Evolutionary conservation across 2,113 vertebrate genomes (phyloP), one percentile per base, ranked within the genome.

Genomic region (Setophaga petechia): DNA sequence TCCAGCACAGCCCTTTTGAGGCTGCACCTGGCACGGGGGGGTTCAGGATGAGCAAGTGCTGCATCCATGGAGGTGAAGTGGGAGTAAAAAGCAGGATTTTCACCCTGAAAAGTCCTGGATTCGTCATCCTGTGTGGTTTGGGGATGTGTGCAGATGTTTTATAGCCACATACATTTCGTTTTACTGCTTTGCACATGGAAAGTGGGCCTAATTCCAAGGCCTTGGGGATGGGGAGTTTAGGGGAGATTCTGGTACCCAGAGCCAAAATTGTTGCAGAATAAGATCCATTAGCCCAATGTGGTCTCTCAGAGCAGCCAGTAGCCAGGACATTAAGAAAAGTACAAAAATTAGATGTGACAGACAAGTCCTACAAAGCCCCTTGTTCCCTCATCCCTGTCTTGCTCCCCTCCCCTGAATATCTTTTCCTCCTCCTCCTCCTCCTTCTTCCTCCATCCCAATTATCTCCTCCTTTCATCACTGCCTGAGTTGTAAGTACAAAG

Each of bases 391-490:
- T 44, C 73, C 73, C 58, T 68, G 44, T 16, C 73, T 90, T 3
- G 0, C 76, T 87, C 83, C 80, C 80, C 86, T 96, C 86, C 86
- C 89, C 55, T 71, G 35, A 79, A 93, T 89, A 89, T 62, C 79
- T 86, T 59, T 83, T 75, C 91, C 67, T 90, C 63, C 54, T 90
- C 74, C 83, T 84, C 79, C 87, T 85, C 84, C 83, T 93, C 41
- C 63, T 71, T 28, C 86, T 84, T 83, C 91, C 86, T 96, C 94
- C 87, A 83, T 81, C 93, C 94, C 94, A 97, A 97, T 97, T 97
- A 97, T 97, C 96, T 95, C 87, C 69, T 92, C 5, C 95, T 97
- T 97, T 97, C 91, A 97, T 97, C 97, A 96, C 71, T 91, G 95
- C 81, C 55, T 0, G 91, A 94, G 96, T 90, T 94, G 75, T 75